phyloP scores from a whole-genome alignment of 2,113 vertebrate species.

The Chionis minor region DNA sequence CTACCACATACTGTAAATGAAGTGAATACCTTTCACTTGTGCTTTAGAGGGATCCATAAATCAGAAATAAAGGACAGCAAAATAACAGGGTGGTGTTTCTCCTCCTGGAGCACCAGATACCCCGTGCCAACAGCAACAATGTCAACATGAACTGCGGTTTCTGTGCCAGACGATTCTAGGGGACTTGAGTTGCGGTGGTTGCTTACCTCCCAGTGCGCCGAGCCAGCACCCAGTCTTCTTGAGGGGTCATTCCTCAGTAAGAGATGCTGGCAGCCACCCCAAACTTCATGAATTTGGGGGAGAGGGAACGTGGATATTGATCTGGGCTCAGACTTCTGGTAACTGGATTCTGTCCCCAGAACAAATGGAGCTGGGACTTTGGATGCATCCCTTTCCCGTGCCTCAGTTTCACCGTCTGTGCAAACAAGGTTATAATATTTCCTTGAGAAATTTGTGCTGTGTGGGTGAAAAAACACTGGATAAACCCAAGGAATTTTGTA shows the following conservation, averaged over 20 bases:
- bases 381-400: neutral
- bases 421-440: neutral
- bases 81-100: slow-evolving; percentile 34
- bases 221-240: neutral
- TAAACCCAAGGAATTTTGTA: neutral
- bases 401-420: neutral
- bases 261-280: neutral
- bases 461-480: neutral
- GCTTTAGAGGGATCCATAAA: neutral
- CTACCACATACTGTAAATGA: neutral
- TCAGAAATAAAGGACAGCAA: neutral
- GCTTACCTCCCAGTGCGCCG: neutral
- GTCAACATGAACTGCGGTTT: neutral
- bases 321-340: neutral
- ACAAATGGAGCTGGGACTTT: neutral
- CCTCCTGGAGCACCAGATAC: neutral
- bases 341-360: neutral
- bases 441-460: neutral
- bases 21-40: slow-evolving; percentile 4
- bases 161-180: neutral
- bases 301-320: neutral
- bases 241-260: neutral
- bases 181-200: rapidly evolving
- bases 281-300: neutral
- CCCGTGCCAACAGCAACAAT: slow-evolving; percentile 3